Percentiles rank a stretch among this genome's conserved stretches.
phyloP scores from a whole-genome alignment of 1,140 invertebrate genomes.

The Zaprionus camerounensis region DNA sequence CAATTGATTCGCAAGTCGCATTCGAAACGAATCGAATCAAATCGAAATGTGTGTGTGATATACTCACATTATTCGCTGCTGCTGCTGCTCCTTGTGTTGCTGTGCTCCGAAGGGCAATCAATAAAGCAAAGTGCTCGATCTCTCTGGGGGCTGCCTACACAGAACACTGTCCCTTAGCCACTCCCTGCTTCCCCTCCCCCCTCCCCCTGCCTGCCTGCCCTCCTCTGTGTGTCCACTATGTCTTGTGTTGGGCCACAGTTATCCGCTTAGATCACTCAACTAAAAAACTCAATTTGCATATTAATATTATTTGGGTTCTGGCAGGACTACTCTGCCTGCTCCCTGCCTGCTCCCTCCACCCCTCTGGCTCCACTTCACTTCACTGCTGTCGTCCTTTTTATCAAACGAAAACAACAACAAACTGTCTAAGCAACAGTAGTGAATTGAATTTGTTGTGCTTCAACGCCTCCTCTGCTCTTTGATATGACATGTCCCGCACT shows the following conservation, averaged over 20 bases:
- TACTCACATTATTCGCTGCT: constrained; percentile 38
- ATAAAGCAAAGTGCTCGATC: constrained; percentile 68
- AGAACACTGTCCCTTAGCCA: constrained; percentile 6
- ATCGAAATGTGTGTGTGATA: constrained; percentile 63
- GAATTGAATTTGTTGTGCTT: constrained; percentile 80
- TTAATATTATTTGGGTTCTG: constrained; percentile 82
- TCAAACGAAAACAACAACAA: constrained; percentile 62
- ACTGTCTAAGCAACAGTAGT: constrained; percentile 73
- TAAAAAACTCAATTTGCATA: constrained; percentile 84
- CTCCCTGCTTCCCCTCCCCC: background rate
- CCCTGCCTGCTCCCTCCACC: constrained; percentile 1
- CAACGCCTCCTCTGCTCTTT: constrained; percentile 73
- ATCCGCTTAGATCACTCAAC: constrained; percentile 84
- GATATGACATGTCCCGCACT: constrained; percentile 51
- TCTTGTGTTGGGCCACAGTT: constrained; percentile 53
- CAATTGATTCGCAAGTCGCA: constrained; percentile 77
- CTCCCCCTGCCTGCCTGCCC: constrained; percentile 30
- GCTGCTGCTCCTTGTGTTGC: background rate
- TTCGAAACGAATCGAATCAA: constrained; percentile 56
- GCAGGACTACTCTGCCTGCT: constrained; percentile 17
- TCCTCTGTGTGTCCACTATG: constrained; percentile 41
- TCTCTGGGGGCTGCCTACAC: constrained; percentile 34
- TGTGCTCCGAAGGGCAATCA: constrained; percentile 53
- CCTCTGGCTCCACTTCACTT: constrained; percentile 5
- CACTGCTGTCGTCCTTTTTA: constrained; percentile 58